Percentiles rank a stretch among this genome's conserved stretches.
phyloP scores from a whole-genome alignment of 2,888 invertebrate genomes.

The Ochropacha duplaris region DNA sequence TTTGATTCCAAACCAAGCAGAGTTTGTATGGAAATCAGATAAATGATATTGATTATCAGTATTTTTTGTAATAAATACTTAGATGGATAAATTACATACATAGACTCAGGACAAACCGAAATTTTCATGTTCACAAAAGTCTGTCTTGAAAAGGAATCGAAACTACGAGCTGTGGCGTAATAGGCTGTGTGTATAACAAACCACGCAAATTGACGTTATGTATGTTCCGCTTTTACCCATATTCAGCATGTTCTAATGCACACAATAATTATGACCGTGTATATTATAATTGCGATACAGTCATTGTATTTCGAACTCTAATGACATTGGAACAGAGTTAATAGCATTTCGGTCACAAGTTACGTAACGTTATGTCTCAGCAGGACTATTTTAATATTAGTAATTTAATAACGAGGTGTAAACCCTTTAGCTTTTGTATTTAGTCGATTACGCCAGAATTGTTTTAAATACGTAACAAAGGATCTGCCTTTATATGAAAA shows the following conservation, averaged over 20 bases:
- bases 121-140: no score
- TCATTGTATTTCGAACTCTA: background rate
- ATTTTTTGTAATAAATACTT: no score
- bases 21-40: no score
- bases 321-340: background rate
- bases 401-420: background rate
- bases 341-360: background rate
- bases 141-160: no score
- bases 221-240: background rate
- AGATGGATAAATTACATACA: no score
- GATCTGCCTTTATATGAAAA: background rate
- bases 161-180: no score
- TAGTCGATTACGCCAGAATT: background rate
- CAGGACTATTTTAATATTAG: background rate
- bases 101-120: no score
- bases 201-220: no score
- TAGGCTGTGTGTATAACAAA: no score
- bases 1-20: no score
- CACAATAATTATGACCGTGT: background rate
- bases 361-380: background rate
- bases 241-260: background rate
- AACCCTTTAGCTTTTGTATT: background rate
- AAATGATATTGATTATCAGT: no score
- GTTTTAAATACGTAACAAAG: background rate
- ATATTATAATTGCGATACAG: background rate